Conservation (phyloP, 1,140 invertebrate species). For the Ips nitidus region DNA sequence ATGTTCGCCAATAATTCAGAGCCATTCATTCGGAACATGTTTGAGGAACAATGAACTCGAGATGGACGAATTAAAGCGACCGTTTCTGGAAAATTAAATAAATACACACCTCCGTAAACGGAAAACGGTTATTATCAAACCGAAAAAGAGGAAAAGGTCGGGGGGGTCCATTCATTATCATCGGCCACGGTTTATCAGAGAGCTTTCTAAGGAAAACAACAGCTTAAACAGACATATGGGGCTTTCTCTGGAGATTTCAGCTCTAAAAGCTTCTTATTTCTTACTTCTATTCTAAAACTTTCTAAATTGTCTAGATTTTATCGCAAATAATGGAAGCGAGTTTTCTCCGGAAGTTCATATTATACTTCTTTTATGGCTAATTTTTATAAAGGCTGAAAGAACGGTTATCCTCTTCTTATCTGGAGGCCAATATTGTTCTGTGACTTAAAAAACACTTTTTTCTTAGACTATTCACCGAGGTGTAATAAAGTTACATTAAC, state of each 20-base stretch:
- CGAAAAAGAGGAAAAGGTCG: neutral
- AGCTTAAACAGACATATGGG: conserved; percentile 32
- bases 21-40: conserved; percentile 6
- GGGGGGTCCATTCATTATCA: conserved; percentile 8
- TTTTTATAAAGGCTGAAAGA: conserved; percentile 19
- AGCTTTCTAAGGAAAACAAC: conserved; percentile 22
- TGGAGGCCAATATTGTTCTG: neutral
- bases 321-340: conserved; percentile 28
- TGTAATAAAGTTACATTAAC: neutral
- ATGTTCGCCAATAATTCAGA: conserved; percentile 2
- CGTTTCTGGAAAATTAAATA: neutral
- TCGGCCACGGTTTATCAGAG: conserved; percentile 5
- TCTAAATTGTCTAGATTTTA: conserved; percentile 29
- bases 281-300: conserved; percentile 31
- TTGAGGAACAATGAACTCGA: neutral
- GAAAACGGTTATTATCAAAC: neutral
- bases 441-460: neutral
- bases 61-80: neutral
- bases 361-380: conserved; percentile 19
- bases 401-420: conserved; percentile 1
- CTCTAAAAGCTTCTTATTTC: conserved; percentile 28
- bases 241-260: conserved; percentile 21
- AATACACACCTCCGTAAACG: neutral
- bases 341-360: conserved; percentile 21
- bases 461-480: neutral